Conservation (phyloP, 2,797 vertebrate genomes). For the Takifugu ocellatus region DNA sequence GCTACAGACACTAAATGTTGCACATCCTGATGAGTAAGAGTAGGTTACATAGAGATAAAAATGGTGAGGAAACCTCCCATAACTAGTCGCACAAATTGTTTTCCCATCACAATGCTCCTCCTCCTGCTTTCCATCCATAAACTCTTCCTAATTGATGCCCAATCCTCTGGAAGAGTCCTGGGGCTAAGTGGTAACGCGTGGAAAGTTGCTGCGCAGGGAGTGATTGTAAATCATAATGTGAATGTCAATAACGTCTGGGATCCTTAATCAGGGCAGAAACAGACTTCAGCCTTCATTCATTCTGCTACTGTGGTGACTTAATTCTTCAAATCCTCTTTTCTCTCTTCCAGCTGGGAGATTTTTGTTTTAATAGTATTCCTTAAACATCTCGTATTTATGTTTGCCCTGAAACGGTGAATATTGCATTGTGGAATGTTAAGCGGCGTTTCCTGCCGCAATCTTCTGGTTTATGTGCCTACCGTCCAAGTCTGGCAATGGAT, state of each 20-base stretch:
- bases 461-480: slow-evolving; percentile 11
- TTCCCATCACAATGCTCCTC: not conserved
- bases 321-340: slow-evolving; percentile 17
- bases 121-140: not conserved
- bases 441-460: slow-evolving; percentile 27
- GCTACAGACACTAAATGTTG: too few relatives aligned
- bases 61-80: too few relatives aligned
- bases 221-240: slow-evolving; percentile 1
- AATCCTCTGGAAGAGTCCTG: not conserved
- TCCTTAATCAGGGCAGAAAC: slow-evolving; percentile 4
- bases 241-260: not conserved
- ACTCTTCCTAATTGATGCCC: not conserved
- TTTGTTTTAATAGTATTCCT: slow-evolving; percentile 24
- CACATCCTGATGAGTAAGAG: too few relatives aligned
- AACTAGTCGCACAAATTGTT: too few relatives aligned
- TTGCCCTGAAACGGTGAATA: slow-evolving; percentile 14
- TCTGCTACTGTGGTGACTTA: not conserved
- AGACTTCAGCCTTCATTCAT: slow-evolving; percentile 1
- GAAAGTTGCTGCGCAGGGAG: slow-evolving; percentile 3
- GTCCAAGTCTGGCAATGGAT: slow-evolving; percentile 27
- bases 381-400: slow-evolving; percentile 23
- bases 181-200: not conserved
- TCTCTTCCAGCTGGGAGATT: slow-evolving; percentile 21
- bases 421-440: slow-evolving; percentile 23
- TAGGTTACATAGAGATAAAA: too few relatives aligned